Conservation (phyloP, 2,113 vertebrate genomes). For the Suricata suricatta region DNA sequence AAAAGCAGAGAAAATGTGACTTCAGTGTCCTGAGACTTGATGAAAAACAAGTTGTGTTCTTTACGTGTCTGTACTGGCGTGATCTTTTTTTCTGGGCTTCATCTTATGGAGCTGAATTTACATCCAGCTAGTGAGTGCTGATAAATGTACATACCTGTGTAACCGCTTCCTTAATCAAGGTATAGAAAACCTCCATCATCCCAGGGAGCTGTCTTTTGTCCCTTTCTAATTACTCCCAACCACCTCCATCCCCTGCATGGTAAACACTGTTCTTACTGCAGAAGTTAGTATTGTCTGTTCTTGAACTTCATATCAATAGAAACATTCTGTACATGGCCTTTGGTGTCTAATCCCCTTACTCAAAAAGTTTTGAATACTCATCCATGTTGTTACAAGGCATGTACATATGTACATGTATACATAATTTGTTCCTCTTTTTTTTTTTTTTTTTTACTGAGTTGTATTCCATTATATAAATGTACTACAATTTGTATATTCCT, state of each 20-base stretch:
- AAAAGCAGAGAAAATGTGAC: not conserved
- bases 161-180: not conserved
- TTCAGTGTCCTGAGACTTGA: slow-evolving; percentile 19
- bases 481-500: not conserved
- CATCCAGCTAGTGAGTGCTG: not conserved
- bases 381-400: too few species aligned
- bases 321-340: not conserved
- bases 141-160: not conserved
- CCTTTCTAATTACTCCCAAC: not conserved
- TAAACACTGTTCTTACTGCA: not conserved
- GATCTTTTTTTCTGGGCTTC: not conserved
- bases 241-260: too few species aligned
- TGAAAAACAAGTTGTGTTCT: not conserved
- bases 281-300: not conserved
- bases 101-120: not conserved
- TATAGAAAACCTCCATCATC: not conserved
- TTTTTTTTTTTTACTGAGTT: not conserved
- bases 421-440: not conserved
- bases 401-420: not conserved
- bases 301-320: not conserved
- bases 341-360: not conserved
- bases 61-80: not conserved
- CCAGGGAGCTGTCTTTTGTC: not conserved
- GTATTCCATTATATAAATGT: not conserved
- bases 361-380: not conserved